Conservation (phyloP, 2,113 vertebrate genomes). For the Phylloscopus whistleri region DNA sequence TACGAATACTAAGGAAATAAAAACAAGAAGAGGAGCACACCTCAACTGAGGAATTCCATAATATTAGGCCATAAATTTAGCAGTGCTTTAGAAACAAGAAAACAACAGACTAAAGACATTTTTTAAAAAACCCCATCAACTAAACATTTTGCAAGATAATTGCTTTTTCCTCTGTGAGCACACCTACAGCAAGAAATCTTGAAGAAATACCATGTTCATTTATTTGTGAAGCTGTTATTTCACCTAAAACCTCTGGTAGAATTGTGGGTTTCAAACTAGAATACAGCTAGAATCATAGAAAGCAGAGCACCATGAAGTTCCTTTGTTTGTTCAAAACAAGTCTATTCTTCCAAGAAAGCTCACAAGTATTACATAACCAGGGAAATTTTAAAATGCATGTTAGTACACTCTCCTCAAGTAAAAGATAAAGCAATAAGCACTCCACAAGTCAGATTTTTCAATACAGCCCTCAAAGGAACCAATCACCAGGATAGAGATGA, state of each 20-base stretch:
- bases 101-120: not conserved
- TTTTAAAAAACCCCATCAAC: not conserved
- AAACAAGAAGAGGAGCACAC: not conserved
- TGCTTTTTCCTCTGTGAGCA: not conserved
- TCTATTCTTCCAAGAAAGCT: not conserved
- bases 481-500: not conserved
- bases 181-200: not conserved
- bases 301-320: not conserved
- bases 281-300: not conserved
- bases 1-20: not conserved
- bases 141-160: not conserved
- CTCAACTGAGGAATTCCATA: not conserved
- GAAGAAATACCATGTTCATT: not conserved
- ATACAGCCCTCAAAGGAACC: not conserved
- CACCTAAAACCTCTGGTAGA: not conserved
- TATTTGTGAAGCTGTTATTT: not conserved
- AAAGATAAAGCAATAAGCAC: not conserved
- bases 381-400: not conserved
- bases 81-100: not conserved
- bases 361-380: not conserved
- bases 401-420: not conserved
- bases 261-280: not conserved
- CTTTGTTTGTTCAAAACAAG: not conserved
- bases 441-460: not conserved
- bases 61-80: not conserved